phyloP scores from a whole-genome alignment of 1,140 invertebrate species.

The Alviniconcha marisindica region DNA sequence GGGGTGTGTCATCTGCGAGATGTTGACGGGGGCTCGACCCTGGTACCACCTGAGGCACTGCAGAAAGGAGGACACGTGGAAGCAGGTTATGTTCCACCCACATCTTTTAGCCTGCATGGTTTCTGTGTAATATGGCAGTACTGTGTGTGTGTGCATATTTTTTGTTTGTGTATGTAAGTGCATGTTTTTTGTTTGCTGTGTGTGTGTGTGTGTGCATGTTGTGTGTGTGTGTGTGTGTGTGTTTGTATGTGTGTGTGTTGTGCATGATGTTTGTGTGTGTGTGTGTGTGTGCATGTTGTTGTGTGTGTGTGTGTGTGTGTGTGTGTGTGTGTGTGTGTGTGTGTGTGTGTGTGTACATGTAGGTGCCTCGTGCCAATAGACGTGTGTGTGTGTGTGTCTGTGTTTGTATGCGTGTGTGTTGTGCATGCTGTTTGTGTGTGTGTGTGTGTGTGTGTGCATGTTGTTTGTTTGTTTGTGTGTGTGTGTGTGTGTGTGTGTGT shows the following conservation, averaged over 20 bases:
- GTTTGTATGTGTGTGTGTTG: not conserved
- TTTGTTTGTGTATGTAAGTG: not conserved
- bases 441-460: not conserved
- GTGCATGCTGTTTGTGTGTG: not conserved
- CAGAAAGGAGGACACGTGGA: not conserved
- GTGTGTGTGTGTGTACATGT: not conserved
- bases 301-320: not conserved
- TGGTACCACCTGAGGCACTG: constrained; percentile 18
- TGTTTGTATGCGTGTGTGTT: not conserved
- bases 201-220: not conserved
- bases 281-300: not conserved
- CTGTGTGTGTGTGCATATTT: not conserved
- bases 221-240: not conserved
- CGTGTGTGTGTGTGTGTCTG: not conserved
- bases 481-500: not conserved
- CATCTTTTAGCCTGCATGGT: not conserved
- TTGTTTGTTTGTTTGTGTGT: not conserved
- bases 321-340: not conserved
- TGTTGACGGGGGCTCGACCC: constrained; percentile 20
- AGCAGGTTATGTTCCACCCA: not conserved
- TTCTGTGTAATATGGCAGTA: too few relatives aligned
- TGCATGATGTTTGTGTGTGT: too few relatives aligned
- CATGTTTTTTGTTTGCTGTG: not conserved
- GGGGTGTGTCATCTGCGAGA: constrained; percentile 16
- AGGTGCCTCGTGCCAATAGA: not conserved